Evolutionary conservation across 2,888 invertebrate species (phyloP).

Genomic region (Muscina levida): DNA sequence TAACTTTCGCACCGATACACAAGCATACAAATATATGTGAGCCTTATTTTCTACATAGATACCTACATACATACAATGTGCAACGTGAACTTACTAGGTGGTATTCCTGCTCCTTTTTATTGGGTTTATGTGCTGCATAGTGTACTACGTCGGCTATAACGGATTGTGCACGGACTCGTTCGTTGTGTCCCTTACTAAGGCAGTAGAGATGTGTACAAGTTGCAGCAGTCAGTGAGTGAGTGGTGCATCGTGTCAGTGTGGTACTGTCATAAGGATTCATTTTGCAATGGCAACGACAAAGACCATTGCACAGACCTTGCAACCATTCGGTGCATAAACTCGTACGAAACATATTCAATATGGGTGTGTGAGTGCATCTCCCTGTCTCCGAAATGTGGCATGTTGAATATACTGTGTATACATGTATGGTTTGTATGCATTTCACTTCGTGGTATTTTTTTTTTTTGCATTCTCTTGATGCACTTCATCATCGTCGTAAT

Average conservation of each 20-base stretch:
- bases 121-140: constrained; percentile 47
- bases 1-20: too few species aligned
- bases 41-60: too few species aligned
- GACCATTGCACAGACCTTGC: constrained; percentile 51
- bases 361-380: too few species aligned
- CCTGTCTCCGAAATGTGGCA: background rate
- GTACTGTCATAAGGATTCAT: constrained; percentile 64
- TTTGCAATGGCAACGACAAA: constrained; percentile 37
- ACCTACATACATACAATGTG: too few species aligned
- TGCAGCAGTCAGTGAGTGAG: constrained; percentile 32
- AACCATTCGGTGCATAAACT: constrained; percentile 25
- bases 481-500: constrained; percentile 47
- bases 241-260: constrained; percentile 66
- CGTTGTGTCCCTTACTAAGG: constrained; percentile 53
- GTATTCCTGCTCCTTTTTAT: constrained; percentile 48
- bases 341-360: background rate
- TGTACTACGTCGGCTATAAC: background rate
- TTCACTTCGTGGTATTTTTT: too few species aligned
- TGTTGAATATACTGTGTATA: background rate
- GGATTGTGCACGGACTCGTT: background rate
- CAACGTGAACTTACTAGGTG: background rate
- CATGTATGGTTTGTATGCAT: constrained; percentile 9
- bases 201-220: constrained; percentile 58
- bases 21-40: constrained; percentile 6
- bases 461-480: constrained; percentile 60